Base-by-base conservation (phyloP, 1,140 invertebrate species). In the Drosophila navojoa region DNA sequence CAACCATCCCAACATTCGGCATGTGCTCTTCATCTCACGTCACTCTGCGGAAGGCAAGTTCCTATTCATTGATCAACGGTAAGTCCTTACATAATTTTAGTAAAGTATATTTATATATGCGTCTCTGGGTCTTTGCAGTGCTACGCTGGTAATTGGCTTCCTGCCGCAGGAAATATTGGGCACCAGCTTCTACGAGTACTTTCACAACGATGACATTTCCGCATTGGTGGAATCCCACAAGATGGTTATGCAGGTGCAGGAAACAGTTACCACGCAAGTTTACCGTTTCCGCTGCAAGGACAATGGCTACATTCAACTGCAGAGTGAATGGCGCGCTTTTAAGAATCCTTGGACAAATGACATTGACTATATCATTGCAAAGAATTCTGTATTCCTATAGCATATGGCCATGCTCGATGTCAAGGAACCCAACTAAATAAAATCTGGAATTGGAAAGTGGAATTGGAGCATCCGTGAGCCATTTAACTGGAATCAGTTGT, bases 41-140 rank as follows among this genome's bases (percentile, higher is more conserved):
- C 98, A 99, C 92, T 96, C 96, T 11, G 95, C 96, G 55, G 98
- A 99, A 89, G 98, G 98, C 27, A 99, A 98, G 93, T 99, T 99
- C 92, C 95, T 98, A 3, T 99, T 99, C 92, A 97, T 99, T 4
- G 98, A 99, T 92, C 96, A 97, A 91, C 95, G 95, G 96, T 96
- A 81, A 79, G 66, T 53, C 10, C 2, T 3, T 55, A n/a, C 13
- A n/a, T 11, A 13, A 5, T 27, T 19, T 22, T 1, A 22, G 19
- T 22, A 22, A 22, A 3, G 19, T 22, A 10, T 19, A 5, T 49
- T 22, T 15, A 7, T 11, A 3, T 19, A 22, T 62, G 0, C 15
- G 1, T 13, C 10, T 5, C 54, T 13, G 15, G 6, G 42, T 77
- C 92, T 94, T 25, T 45, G 1, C 92, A 98, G 97, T 91, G 96